Conservation (phyloP, 1,140 invertebrate genomes). For the Yoshiicerus persimilis region DNA sequence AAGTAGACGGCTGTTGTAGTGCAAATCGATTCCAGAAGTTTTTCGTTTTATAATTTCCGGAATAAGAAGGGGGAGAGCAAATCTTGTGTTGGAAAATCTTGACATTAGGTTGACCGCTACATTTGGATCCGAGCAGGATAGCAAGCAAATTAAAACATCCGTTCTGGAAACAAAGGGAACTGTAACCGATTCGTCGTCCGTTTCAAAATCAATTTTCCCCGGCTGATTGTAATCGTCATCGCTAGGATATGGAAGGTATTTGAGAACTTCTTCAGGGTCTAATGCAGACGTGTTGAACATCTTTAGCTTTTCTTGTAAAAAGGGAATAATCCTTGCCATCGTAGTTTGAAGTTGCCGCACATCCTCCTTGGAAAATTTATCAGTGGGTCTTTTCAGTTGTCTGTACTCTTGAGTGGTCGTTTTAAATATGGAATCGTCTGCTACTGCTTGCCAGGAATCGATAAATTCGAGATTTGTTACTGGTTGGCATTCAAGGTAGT, state of each 20-base stretch:
- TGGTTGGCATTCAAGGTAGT: background rate
- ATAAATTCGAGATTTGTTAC: background rate
- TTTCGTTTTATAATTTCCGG: background rate
- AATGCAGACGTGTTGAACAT: background rate
- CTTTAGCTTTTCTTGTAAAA: background rate
- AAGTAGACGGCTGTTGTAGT: background rate
- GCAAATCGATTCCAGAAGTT: background rate
- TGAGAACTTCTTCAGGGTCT: background rate
- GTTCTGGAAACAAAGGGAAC: background rate
- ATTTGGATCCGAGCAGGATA: background rate
- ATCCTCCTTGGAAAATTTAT: background rate
- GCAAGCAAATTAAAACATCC: background rate
- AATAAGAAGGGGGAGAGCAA: background rate
- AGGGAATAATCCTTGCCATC: background rate
- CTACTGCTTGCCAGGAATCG: background rate
- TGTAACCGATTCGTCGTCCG: background rate
- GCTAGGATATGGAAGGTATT: background rate
- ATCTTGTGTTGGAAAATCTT: background rate
- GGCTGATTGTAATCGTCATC: background rate
- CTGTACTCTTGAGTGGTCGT: background rate
- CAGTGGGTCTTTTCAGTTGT: background rate
- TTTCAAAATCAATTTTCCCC: background rate
- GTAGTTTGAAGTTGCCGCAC: background rate
- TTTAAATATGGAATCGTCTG: background rate
- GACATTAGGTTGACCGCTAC: background rate